Conservation (phyloP, 2,113 vertebrate genomes). For the Ammodramus savannarum region DNA sequence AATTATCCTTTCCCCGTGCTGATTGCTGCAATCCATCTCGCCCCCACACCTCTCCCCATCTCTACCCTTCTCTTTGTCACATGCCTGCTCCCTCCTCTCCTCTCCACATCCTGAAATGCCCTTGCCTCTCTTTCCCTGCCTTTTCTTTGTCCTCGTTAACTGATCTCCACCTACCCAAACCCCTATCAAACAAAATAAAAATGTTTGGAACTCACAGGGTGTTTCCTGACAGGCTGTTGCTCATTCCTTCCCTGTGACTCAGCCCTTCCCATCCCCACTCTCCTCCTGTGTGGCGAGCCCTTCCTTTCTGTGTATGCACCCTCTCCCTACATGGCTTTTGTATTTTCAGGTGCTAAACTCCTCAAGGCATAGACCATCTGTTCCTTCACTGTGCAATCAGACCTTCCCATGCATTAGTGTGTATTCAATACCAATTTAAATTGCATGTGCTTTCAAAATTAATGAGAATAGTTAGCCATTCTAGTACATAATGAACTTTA, state of each 20-base stretch:
- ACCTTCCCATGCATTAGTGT: neutral
- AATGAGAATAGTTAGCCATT: neutral
- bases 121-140: neutral
- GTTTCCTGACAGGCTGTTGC: neutral
- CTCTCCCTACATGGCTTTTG: neutral
- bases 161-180: constrained; percentile 37
- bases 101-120: constrained; percentile 7
- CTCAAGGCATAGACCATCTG: neutral
- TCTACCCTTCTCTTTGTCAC: neutral
- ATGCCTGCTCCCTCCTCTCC: neutral
- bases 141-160: neutral
- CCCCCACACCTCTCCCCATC: neutral
- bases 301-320: neutral
- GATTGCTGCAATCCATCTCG: neutral
- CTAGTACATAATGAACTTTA: neutral
- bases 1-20: constrained; percentile 18
- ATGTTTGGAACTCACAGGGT: constrained; percentile 45
- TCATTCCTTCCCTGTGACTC: constrained; percentile 36
- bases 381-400: neutral
- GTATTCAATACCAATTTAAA: neutral
- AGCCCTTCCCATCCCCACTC: neutral
- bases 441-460: neutral
- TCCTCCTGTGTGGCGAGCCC: neutral
- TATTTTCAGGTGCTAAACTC: constrained; percentile 1
- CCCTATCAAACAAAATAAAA: constrained; percentile 23